Evolutionary conservation across 2,113 vertebrate species (phyloP).

Genomic region (Lophius piscatorius): DNA sequence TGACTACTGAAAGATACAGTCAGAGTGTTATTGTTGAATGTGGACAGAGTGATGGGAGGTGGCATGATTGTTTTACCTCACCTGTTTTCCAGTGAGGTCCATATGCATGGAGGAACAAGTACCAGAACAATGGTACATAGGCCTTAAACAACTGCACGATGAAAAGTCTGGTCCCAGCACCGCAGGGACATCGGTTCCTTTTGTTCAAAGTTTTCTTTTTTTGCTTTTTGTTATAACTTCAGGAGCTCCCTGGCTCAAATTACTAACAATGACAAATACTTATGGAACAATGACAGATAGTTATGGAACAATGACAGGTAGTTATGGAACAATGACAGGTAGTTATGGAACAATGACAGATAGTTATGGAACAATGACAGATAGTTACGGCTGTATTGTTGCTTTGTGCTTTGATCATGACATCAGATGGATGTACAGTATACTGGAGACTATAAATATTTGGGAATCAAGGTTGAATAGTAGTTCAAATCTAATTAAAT

Average conservation of each 20-base stretch:
- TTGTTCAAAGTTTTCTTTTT: conserved; percentile 44
- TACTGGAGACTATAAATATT: conserved; percentile 19
- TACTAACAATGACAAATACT: conserved; percentile 33
- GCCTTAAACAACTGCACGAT: conserved; percentile 64
- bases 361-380: conserved; percentile 28
- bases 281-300: conserved; percentile 30
- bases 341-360: conserved; percentile 26
- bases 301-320: conserved; percentile 30
- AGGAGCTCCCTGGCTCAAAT: conserved; percentile 25
- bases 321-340: conserved; percentile 29
- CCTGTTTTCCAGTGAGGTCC: conserved; percentile 71
- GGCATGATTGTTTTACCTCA: conserved; percentile 68
- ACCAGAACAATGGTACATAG: conserved; percentile 62
- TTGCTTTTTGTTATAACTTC: conserved; percentile 32
- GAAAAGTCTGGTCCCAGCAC: conserved; percentile 62
- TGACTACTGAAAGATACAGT: conserved; percentile 67
- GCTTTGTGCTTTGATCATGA: conserved; percentile 20
- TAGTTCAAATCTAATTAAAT: conserved; percentile 23
- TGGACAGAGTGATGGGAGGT: conserved; percentile 63
- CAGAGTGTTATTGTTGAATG: conserved; percentile 63
- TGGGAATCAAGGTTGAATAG: neutral
- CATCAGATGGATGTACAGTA: conserved; percentile 35
- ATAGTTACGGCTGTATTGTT: conserved; percentile 34
- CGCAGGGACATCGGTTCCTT: conserved; percentile 40
- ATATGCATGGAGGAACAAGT: conserved; percentile 37